phyloP scores from a whole-genome alignment of 2,888 invertebrate species.

The Brachylomia viminalis region DNA sequence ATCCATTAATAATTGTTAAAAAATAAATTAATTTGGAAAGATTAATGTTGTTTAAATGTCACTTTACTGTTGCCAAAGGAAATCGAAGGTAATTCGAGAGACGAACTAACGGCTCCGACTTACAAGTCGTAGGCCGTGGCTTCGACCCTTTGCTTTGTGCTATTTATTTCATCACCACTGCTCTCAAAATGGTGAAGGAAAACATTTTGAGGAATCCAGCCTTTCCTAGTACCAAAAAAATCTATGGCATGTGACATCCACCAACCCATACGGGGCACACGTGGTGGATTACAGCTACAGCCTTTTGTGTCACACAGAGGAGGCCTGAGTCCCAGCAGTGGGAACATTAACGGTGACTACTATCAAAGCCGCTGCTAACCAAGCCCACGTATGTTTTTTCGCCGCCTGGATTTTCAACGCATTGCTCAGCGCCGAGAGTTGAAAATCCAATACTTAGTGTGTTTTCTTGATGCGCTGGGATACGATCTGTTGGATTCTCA shows the following conservation, averaged over 20 bases:
- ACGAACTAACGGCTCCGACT: not conserved
- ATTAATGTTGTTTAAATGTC: not conserved
- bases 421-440: no score
- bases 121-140: no score
- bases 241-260: not conserved
- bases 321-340: no score
- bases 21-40: constrained; percentile 47
- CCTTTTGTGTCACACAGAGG: not conserved
- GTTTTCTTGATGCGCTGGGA: no score
- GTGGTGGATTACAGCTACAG: not conserved
- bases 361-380: no score
- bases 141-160: not conserved
- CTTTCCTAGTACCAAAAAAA: not conserved
- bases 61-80: not conserved
- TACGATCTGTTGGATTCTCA: no score
- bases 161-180: not conserved
- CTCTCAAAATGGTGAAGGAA: not conserved
- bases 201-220: not conserved
- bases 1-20: constrained; percentile 31
- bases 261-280: not conserved
- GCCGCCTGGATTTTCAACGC: no score
- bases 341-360: no score
- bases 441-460: no score
- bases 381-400: no score
- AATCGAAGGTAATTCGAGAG: not conserved